Evolutionary conservation across 2,888 invertebrate genomes (phyloP).

Genomic region (Pristionchus japonicus): DNA sequence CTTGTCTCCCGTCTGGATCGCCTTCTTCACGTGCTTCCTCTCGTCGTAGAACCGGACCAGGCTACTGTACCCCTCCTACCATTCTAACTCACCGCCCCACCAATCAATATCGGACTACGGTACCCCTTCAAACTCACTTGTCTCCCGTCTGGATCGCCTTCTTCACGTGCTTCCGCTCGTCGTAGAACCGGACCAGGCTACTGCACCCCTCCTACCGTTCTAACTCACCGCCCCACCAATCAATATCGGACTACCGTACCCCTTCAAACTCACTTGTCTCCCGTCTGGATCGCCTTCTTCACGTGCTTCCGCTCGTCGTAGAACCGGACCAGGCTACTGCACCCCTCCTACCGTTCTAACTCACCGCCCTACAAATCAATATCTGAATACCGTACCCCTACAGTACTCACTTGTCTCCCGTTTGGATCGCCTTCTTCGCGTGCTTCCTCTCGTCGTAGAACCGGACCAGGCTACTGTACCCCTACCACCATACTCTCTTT

Average conservation of each 20-base stretch:
- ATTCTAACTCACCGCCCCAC: too few relatives aligned
- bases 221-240: too few relatives aligned
- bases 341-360: constrained; percentile 87
- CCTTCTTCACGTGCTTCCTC: neutral
- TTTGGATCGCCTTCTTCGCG: constrained; percentile 90
- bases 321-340: constrained; percentile 80
- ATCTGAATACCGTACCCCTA: neutral
- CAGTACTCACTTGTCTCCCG: constrained; percentile 47
- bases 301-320: constrained; percentile 94
- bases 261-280: constrained; percentile 45
- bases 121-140: too few relatives aligned
- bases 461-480: constrained; percentile 80
- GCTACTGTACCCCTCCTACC: neutral
- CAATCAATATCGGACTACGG: neutral
- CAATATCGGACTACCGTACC: neutral
- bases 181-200: too few relatives aligned
- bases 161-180: neutral
- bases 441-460: constrained; percentile 95
- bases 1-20: too few relatives aligned
- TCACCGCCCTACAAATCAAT: constrained; percentile 71
- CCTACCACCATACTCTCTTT: too few relatives aligned
- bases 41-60: too few relatives aligned
- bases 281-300: constrained; percentile 87
- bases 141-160: too few relatives aligned
- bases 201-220: neutral